Base-by-base conservation (phyloP, 2,888 invertebrate species). In the Chalcis sispes region DNA sequence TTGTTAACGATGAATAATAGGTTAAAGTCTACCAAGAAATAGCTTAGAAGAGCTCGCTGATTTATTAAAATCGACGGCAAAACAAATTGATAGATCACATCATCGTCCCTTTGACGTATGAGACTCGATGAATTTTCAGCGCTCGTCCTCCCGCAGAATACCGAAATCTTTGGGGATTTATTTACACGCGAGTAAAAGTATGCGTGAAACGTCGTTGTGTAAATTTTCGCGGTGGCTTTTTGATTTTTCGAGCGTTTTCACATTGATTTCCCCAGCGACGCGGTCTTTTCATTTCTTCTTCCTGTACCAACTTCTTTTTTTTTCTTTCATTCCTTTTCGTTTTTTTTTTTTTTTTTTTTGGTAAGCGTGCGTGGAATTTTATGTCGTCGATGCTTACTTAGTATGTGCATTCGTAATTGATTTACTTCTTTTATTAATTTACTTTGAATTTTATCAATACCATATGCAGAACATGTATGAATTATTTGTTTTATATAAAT, bases 201-300 rank as follows among this genome's bases (percentile, higher is more conserved):
- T 36, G 36, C 36, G 36, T 36, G 36, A 7, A 10, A 62, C 18
- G 2, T 7, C 13, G 20, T 15, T 7, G 46, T n/a, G 27, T 25
- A 15, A 50, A 50, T 50, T 46, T 50, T 50, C 23, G 10, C 36
- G 50, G 5, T 13, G 15, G 5, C 27, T 32, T 2, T 20, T 42
- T 27, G 58, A 70, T 71, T 65, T 71, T 71, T 40, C 46, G 23
- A 76, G 71, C 58, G 71, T 76, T 78, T 74, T 74, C 71, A 42
- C 70, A 65, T 72, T 81, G 80, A 80, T 80, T 81, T 79, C 79
- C 79, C 80, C 70, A 76, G 79, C 13, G 72, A 46, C 62, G 27
- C 5, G 10, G 10, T 20, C 18, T 0, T 50, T 50, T 50, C 4
- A 15, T 25, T 61, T 42, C 25, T 25, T 61, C 25, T 59, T 40